phyloP scores from a whole-genome alignment of 2,797 vertebrate species.

The Carapus acus region DNA sequence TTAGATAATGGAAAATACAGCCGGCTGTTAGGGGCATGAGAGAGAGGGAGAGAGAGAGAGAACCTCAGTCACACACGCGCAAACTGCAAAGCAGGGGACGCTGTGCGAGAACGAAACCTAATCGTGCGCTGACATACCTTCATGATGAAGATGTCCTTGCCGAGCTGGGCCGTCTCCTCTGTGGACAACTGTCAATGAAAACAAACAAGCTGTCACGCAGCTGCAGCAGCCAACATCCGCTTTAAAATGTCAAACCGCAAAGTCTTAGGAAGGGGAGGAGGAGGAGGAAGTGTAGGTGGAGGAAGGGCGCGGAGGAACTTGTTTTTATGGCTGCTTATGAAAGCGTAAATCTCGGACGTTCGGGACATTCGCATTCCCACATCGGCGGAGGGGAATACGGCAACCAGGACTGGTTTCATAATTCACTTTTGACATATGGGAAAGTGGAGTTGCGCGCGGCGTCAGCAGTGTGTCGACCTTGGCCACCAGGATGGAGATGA shows the following conservation, averaged over 20 bases:
- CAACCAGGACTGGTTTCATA: no score
- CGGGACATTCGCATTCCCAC: no score
- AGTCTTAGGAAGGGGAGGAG: background rate
- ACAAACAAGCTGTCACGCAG: slow-evolving; percentile 13
- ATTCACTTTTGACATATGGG: slow-evolving; percentile 15
- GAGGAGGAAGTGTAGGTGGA: no score
- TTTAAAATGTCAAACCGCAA: slow-evolving; percentile 25
- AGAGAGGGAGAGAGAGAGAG: slow-evolving; percentile 14
- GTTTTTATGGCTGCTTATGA: no score
- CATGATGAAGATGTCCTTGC: slow-evolving; percentile 84
- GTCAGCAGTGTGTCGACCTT: slow-evolving; percentile 74
- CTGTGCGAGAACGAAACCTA: slow-evolving; percentile 30
- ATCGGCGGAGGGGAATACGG: no score
- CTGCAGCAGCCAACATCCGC: background rate
- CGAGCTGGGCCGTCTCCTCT: slow-evolving; percentile 71
- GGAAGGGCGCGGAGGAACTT: no score
- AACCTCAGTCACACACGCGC: slow-evolving; percentile 35
- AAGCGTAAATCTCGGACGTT: no score
- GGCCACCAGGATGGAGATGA: slow-evolving; percentile 88
- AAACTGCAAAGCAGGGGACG: slow-evolving; percentile 22
- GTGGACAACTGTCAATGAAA: slow-evolving; percentile 56
- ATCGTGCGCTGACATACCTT: slow-evolving; percentile 74
- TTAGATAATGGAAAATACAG: slow-evolving; percentile 40
- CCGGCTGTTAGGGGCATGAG: background rate
- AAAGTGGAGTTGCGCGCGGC: slow-evolving; percentile 22